These are phyloP conservation scores for Rhabditoides inermis DNA, from an alignment of 2,888 invertebrate species.

Conservation along the genomic window DNA sequence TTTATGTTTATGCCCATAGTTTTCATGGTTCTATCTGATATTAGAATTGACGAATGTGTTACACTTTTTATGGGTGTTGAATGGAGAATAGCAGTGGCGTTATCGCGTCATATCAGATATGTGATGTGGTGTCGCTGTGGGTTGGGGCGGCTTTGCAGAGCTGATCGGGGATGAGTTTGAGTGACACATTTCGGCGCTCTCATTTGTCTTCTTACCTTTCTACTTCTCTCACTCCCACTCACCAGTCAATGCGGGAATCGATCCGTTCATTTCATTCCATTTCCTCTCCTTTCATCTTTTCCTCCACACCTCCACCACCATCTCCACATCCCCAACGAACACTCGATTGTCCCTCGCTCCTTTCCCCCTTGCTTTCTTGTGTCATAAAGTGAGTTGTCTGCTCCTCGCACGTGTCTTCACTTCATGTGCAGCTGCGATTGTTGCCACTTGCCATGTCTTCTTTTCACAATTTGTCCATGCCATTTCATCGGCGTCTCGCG, in stretches of 20 bases:
- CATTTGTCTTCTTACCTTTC: slow-evolving; percentile 2
- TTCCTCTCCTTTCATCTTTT: not conserved
- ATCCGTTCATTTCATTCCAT: slow-evolving; percentile 3
- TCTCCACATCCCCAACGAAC: slow-evolving; percentile 2
- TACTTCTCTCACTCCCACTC: slow-evolving; percentile 2
- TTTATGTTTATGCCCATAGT: no score
- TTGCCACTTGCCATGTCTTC: not conserved
- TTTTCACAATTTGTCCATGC: slow-evolving; percentile 1
- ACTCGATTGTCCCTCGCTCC: not conserved
- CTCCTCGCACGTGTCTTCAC: no score
- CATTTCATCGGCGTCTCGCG: slow-evolving; percentile 4
- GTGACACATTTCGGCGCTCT: not conserved
- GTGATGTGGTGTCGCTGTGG: no score
- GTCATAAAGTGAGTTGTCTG: not conserved
- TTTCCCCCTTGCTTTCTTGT: not conserved
- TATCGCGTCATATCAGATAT: no score
- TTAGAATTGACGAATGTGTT: no score
- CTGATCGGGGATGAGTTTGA: no score
- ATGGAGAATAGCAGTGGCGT: no score
- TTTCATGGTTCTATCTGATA: no score
- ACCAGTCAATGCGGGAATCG: not conserved
- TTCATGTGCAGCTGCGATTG: no score
- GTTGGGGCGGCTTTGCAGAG: no score
- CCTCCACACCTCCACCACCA: not conserved
- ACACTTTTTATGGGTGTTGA: no score